Base-by-base conservation (phyloP, 2,797 vertebrate species). In the Mormyrus hasselquistii region DNA sequence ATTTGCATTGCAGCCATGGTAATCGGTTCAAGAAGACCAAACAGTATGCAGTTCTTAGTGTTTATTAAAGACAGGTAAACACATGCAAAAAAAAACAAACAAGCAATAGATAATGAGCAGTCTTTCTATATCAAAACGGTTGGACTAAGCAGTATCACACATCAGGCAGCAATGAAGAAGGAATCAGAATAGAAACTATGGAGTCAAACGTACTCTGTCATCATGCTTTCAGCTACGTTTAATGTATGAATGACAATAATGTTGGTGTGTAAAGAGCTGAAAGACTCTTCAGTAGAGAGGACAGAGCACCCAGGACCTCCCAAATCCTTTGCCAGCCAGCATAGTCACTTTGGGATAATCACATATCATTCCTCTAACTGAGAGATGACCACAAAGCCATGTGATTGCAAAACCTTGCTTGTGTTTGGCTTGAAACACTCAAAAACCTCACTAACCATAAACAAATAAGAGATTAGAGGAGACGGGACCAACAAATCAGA, bases 11-110 rank as follows among this genome's bases (percentile, higher is more conserved):
- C 29, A 76, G 34, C 14, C 34, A 44, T 76, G 34, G 34, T 4
- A 76, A 44, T 19, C 69, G 29, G 29, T 34, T 34, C 29, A 34
- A 73, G 65, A 14, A n/a, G 73, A 76, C 14, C 38, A 76, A 44
- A 76, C 38, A 38, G n/a, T 16, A 6, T 76, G 34, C 29, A 41
- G 34, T 6, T 44, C 73, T 38, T 38, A 19, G 73, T 76, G 38
- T 76, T 41, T 76, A 76, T 44, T 76, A 69, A 69, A 69, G 34
- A 69, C 34, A 69, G 62, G 79, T n/a, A 83, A 84, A 84, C 82
- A 84, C 25, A 29, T 12, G 82, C 3, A 2, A 12, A 85, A 52
- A 50, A 50, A 41, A 73, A 41, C 38, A 86, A 52, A 73, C 29
- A 73, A 19, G 14, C 34, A 8, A 52, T 9, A 29, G 25, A 86